Conservation (phyloP, 2,888 invertebrate species). For the Apotomis capreana region DNA sequence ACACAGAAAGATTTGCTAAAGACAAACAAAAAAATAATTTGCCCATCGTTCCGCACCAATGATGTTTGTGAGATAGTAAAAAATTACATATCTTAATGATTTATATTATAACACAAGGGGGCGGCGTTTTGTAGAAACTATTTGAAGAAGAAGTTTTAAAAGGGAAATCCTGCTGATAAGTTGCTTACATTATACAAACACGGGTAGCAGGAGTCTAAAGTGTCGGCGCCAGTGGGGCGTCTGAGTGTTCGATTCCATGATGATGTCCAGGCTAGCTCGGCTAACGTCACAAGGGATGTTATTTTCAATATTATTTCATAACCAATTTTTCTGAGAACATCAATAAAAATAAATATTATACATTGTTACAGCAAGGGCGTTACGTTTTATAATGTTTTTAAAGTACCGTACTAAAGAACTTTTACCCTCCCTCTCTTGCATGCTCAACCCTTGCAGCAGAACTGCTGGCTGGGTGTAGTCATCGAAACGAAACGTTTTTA, state of each 20-base stretch:
- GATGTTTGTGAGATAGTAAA: too few relatives aligned
- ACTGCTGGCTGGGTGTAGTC: too few relatives aligned
- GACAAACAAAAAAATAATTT: background rate
- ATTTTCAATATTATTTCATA: too few relatives aligned
- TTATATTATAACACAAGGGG: too few relatives aligned
- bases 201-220: constrained; percentile 45
- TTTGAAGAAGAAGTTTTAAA: background rate
- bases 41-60: too few relatives aligned
- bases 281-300: constrained; percentile 48
- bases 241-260: constrained; percentile 47
- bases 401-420: too few relatives aligned
- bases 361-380: too few relatives aligned
- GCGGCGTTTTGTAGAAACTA: background rate
- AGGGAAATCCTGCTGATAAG: constrained; percentile 9
- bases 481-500: too few relatives aligned
- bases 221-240: constrained; percentile 55
- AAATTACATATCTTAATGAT: too few relatives aligned
- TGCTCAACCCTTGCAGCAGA: too few relatives aligned
- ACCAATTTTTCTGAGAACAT: background rate
- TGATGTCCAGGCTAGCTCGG: constrained; percentile 55
- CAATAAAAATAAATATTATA: background rate
- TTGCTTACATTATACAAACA: constrained; percentile 25
- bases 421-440: too few relatives aligned
- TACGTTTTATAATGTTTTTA: too few relatives aligned
- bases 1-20: background rate